phyloP scores from a whole-genome alignment of 2,113 vertebrate species.

The Heterotis niloticus region DNA sequence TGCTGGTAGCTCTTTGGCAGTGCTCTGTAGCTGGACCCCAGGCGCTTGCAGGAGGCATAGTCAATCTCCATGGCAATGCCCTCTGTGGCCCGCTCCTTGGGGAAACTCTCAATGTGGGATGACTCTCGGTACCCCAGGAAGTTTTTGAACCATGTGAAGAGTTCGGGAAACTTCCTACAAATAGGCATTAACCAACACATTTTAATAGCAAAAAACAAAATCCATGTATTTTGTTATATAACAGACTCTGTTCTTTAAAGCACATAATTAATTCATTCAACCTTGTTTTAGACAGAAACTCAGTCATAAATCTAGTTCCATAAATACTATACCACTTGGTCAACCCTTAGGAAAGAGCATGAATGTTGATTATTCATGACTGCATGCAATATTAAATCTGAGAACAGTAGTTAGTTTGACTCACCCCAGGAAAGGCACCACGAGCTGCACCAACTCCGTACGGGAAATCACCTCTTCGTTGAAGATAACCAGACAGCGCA shows the following conservation, averaged over 20 bases:
- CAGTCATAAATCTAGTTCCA: background rate
- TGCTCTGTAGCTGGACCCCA: constrained; percentile 94
- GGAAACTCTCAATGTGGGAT: constrained; percentile 85
- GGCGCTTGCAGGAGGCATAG: constrained; percentile 92
- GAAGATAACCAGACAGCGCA: constrained; percentile 93
- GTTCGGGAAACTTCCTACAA: constrained; percentile 91
- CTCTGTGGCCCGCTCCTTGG: constrained; percentile 91
- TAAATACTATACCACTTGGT: background rate
- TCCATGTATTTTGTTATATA: too few species aligned
- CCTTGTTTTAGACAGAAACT: background rate
- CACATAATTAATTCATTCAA: too few species aligned
- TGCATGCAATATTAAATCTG: background rate
- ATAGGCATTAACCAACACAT: background rate
- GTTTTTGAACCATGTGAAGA: constrained; percentile 98
- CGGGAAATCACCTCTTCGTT: constrained; percentile 97
- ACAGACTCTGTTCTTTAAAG: too few species aligned
- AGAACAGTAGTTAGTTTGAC: constrained; percentile 33
- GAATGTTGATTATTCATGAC: background rate
- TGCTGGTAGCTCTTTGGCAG: constrained; percentile 97
- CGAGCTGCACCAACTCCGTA: constrained; percentile 89
- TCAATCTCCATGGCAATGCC: constrained; percentile 99
- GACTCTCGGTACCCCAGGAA: constrained; percentile 96
- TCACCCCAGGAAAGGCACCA: constrained; percentile 93
- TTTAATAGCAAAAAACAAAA: background rate
- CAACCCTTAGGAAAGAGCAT: too few species aligned